Base-by-base conservation (phyloP, 2,113 vertebrate species). In the Haemorhous mexicanus region DNA sequence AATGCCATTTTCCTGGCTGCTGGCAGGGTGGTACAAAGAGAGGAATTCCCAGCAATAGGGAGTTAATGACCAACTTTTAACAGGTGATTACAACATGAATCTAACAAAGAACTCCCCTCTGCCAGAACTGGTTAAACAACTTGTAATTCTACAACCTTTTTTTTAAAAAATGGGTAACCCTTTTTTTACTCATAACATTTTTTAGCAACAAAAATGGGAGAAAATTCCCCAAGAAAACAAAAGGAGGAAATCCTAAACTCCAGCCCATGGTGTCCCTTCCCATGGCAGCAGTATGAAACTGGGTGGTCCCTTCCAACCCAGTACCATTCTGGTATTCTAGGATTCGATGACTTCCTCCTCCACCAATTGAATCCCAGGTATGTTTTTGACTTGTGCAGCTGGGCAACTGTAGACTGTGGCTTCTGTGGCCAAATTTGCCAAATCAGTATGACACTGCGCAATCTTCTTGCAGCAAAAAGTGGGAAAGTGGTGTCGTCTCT, bases 381-480 rank as follows among this genome's bases (percentile, higher is more conserved):
- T 11, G 8, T 26, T 86, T 56, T 46, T 41, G 9, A 28, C 8
- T n/a, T 37, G 28, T 35, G 20, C 58, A 22, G 26, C 9, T 5
- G 19, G 37, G 27, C 32, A 49, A 32, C 58, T 68, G 26, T 32
- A 7, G 55, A 35, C 16, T 1, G 41, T 21, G 43, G 33, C n/a
- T 62, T 50, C 72, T 17, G 33, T 22, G 37, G 46, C 74, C 74
- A 27, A 28, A 27, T 26, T 14, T 9, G 3, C 21, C 43, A 30
- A 21, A 7, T 32, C 70, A 37, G 4, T 0, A 9, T 4, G 11
- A 37, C 16, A 4, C 27, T 15, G 37, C 27, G 27, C 11, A 7
- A 24, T 21, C 46, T n/a, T 49, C 35, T 44, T 62, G 61, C 66
- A 66, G 56, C 52, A 52, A n/a, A 70, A 39, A 0, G 22, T 1